These are phyloP conservation scores for Asbolus verrucosus DNA, from an alignment of 1,140 invertebrate genomes.

Conservation along the genomic window DNA sequence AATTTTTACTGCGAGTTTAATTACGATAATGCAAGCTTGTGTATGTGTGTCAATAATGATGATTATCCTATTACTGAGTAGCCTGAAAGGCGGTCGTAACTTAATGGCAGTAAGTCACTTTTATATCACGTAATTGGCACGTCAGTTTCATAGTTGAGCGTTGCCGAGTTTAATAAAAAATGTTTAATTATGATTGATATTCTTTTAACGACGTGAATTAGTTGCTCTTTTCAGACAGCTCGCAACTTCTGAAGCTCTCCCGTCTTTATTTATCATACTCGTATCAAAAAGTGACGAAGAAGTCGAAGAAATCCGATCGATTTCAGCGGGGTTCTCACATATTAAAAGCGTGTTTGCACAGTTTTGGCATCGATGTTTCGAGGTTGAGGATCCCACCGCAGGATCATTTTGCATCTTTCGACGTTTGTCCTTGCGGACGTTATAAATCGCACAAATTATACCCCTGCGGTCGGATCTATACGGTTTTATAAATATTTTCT, in stretches of 20 bases:
- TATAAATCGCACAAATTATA: too few relatives aligned
- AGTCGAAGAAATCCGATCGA: background rate
- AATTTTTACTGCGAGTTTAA: background rate
- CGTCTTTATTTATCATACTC: background rate
- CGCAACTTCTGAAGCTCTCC: slow-evolving; percentile 9
- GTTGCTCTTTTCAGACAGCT: slow-evolving; percentile 34
- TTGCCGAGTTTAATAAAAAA: slow-evolving; percentile 39
- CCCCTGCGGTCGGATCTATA: too few relatives aligned
- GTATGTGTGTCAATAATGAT: slow-evolving; percentile 10
- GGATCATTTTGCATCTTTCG: too few relatives aligned
- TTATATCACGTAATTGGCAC: slow-evolving; percentile 33
- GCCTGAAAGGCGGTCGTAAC: slow-evolving; percentile 9
- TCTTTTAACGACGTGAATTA: slow-evolving; percentile 39
- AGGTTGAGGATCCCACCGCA: too few relatives aligned
- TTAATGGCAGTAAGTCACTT: slow-evolving; percentile 19
- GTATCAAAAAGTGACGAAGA: background rate
- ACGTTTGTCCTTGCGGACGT: too few relatives aligned
- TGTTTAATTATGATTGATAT: slow-evolving; percentile 41
- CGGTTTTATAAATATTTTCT: too few relatives aligned
- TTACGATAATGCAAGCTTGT: slow-evolving; percentile 12
- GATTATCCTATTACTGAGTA: slow-evolving; percentile 12
- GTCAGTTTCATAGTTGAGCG: slow-evolving; percentile 26
- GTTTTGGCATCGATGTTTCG: too few relatives aligned
- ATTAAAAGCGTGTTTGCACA: too few relatives aligned
- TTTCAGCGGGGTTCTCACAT: background rate